A percentile compares a stretch with the other conserved stretches of the same genome.
phyloP scores from a whole-genome alignment of 1,140 invertebrate species.

The Eriocheir sinensis region DNA sequence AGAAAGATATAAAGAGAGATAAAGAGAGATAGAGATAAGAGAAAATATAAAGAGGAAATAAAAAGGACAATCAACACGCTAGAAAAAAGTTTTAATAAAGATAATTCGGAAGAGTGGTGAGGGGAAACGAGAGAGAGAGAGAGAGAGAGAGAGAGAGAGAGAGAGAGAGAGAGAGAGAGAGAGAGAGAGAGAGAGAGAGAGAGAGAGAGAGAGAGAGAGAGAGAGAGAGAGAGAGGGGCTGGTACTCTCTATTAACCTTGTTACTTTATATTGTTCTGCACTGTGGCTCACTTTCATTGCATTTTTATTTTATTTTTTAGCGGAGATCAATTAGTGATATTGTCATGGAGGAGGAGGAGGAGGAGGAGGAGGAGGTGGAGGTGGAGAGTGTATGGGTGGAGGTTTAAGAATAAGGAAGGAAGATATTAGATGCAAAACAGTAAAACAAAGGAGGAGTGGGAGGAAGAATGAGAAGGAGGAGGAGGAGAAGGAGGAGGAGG shows the following conservation, averaged over 20 bases:
- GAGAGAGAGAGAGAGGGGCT: neutral
- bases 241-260: neutral
- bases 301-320: too few species aligned
- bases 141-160: conserved; percentile 13
- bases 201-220: too few species aligned
- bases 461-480: conserved; percentile 75
- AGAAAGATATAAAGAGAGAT: too few species aligned
- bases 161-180: too few species aligned
- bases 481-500: too few species aligned
- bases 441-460: neutral
- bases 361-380: neutral
- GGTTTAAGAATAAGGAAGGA: neutral
- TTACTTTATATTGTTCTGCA: neutral
- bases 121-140: neutral
- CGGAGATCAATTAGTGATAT: neutral
- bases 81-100: neutral
- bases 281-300: neutral
- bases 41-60: neutral
- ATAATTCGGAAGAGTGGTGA: neutral
- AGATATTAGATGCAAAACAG: too few species aligned
- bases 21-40: too few species aligned
- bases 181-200: too few species aligned
- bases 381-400: neutral
- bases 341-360: neutral
- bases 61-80: neutral